Percentiles rank a stretch among this genome's conserved stretches.
These are phyloP conservation scores for Dromas ardeola DNA, from an alignment of 2,113 vertebrate species.

Conservation along the genomic window DNA sequence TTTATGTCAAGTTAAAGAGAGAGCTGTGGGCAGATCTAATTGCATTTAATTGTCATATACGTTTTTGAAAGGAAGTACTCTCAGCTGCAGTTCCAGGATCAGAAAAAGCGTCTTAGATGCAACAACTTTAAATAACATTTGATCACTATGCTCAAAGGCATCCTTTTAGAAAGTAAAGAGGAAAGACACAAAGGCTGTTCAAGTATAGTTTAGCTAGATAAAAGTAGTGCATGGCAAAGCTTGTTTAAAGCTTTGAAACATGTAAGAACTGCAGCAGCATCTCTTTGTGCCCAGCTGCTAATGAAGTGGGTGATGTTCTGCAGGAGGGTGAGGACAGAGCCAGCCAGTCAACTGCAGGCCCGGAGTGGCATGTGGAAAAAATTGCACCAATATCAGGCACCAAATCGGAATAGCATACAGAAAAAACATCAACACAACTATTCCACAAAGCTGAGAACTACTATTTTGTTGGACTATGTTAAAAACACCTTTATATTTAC, in stretches of 20 bases:
- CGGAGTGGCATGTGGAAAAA: neutral
- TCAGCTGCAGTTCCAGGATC: neutral
- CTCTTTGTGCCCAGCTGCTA: neutral
- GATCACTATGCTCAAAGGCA: neutral
- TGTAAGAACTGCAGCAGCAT: neutral
- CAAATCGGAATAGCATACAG: neutral
- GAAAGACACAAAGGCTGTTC: neutral
- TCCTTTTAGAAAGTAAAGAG: neutral
- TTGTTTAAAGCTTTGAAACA: neutral
- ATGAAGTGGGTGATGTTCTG: neutral
- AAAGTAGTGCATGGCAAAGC: neutral
- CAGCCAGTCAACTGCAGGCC: neutral
- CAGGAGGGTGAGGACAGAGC: neutral
- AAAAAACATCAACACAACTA: neutral
- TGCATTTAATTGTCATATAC: slow-evolving; percentile 24
- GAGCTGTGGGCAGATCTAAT: neutral
- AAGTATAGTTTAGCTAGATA: neutral
- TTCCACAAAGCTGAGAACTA: neutral
- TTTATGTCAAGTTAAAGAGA: neutral
- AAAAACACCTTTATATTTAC: neutral
- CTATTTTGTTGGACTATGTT: neutral
- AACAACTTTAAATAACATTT: neutral
- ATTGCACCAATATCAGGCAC: rapidly evolving
- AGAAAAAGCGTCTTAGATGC: neutral
- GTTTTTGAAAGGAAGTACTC: slow-evolving; percentile 23